A percentile compares a stretch with the other conserved stretches of the same genome.
phyloP scores from a whole-genome alignment of 2,888 invertebrate species.

The Stenchaetothrips biformis region DNA sequence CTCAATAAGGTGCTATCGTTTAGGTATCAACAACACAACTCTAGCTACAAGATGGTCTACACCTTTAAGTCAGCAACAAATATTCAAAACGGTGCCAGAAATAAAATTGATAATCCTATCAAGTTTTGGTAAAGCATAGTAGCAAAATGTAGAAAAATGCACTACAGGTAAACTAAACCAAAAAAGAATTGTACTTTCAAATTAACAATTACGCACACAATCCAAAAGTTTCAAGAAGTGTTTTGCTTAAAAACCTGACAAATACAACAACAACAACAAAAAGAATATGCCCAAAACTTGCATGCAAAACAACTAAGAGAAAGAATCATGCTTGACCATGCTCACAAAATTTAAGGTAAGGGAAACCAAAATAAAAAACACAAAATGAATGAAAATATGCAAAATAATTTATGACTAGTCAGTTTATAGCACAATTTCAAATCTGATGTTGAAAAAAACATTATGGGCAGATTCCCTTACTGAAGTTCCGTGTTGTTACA shows the following conservation, averaged over 20 bases:
- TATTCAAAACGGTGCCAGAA: not conserved
- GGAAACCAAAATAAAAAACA: not conserved
- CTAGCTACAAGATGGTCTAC: not conserved
- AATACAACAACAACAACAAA: not conserved
- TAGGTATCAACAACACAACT: no score
- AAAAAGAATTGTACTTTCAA: not conserved
- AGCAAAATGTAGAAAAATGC: not conserved
- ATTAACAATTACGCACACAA: not conserved
- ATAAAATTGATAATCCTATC: not conserved
- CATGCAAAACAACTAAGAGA: not conserved
- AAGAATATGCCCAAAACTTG: not conserved
- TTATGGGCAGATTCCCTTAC: no score
- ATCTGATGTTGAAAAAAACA: not conserved
- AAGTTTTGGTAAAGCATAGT: not conserved
- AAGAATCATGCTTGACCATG: conserved; percentile 15
- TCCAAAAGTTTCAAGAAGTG: conserved; percentile 1
- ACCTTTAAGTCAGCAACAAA: conserved; percentile 3
- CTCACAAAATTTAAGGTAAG: conserved; percentile 6
- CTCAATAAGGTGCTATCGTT: no score
- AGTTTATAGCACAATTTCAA: not conserved
- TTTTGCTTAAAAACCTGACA: not conserved
- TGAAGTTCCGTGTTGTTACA: no score
- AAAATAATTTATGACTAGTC: not conserved
- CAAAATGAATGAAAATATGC: not conserved
- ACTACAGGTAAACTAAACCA: not conserved